Percentiles rank a stretch among this genome's conserved stretches.
These are phyloP conservation scores for Gerris lacustris DNA, from an alignment of 2,888 invertebrate genomes.

Conservation along the genomic window DNA sequence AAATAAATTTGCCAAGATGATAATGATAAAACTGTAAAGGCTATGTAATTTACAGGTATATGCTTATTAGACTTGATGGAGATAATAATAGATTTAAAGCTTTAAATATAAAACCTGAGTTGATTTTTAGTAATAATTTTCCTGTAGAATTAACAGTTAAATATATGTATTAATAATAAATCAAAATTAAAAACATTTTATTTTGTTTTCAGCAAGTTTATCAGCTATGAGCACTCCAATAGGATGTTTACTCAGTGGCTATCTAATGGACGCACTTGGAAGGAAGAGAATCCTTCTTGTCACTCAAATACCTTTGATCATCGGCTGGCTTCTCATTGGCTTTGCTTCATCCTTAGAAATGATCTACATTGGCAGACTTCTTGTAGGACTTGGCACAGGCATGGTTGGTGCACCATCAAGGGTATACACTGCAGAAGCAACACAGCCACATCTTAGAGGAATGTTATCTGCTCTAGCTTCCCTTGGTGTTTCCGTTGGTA, in stretches of 20 bases:
- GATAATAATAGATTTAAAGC: too few species aligned
- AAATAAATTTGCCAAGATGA: not conserved
- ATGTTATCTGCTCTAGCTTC: slow-evolving; percentile 59
- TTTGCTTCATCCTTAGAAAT: slow-evolving; percentile 46
- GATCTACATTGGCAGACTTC: slow-evolving; percentile 49
- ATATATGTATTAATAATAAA: too few species aligned
- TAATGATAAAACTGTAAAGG: too few species aligned
- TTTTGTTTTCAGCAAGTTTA: slow-evolving; percentile 45
- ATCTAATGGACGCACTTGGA: slow-evolving; percentile 56
- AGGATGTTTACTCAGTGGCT: slow-evolving; percentile 57
- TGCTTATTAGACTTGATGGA: too few species aligned
- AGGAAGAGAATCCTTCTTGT: slow-evolving; percentile 50
- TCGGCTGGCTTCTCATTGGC: slow-evolving; percentile 54
- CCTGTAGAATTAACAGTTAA: too few species aligned
- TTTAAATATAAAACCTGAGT: too few species aligned
- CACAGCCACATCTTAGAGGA: slow-evolving; percentile 61
- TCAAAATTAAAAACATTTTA: not conserved
- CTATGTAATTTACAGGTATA: too few species aligned
- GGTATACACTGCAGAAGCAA: slow-evolving; percentile 57
- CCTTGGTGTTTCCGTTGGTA: slow-evolving; percentile 56
- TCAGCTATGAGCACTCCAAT: slow-evolving; percentile 54
- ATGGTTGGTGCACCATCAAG: slow-evolving; percentile 59
- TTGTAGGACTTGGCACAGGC: slow-evolving; percentile 57
- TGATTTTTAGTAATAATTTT: too few species aligned
- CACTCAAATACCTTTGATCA: slow-evolving; percentile 53